phyloP scores from a whole-genome alignment of 2,113 vertebrate genomes.

The Cyanoliseus patagonus region DNA sequence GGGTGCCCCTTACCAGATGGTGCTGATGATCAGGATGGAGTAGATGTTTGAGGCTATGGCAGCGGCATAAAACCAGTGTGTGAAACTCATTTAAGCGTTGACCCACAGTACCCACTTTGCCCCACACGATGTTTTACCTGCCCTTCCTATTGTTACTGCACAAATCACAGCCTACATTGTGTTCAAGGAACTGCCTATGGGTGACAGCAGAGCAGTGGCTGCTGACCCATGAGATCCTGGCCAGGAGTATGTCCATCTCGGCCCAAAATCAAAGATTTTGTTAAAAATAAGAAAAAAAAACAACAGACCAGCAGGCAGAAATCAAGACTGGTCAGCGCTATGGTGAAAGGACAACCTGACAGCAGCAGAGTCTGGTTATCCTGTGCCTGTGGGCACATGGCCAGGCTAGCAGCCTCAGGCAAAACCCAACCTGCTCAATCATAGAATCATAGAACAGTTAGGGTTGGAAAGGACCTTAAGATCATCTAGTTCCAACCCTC shows the following conservation, averaged over 20 bases:
- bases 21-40: not conserved
- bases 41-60: not conserved
- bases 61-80: not conserved
- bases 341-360: not conserved
- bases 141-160: not conserved
- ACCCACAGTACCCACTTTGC: not conserved
- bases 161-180: not conserved
- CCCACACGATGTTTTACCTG: not conserved
- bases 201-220: not conserved
- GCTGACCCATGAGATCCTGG: not conserved
- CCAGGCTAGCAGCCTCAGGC: not conserved
- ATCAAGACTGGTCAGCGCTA: not conserved
- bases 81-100: not conserved
- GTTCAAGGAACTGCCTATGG: not conserved
- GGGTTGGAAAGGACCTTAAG: too few relatives aligned
- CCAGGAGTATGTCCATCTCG: rapidly evolving
- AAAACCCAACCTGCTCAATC: not conserved
- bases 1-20: not conserved
- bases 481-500: too few relatives aligned
- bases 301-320: not conserved
- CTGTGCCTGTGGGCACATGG: not conserved
- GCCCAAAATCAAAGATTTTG: not conserved
- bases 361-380: not conserved
- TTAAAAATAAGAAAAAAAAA: not conserved
- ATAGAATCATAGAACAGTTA: too few relatives aligned